phyloP scores from a whole-genome alignment of 2,888 invertebrate genomes.

The Drosophila fulvimacula region DNA sequence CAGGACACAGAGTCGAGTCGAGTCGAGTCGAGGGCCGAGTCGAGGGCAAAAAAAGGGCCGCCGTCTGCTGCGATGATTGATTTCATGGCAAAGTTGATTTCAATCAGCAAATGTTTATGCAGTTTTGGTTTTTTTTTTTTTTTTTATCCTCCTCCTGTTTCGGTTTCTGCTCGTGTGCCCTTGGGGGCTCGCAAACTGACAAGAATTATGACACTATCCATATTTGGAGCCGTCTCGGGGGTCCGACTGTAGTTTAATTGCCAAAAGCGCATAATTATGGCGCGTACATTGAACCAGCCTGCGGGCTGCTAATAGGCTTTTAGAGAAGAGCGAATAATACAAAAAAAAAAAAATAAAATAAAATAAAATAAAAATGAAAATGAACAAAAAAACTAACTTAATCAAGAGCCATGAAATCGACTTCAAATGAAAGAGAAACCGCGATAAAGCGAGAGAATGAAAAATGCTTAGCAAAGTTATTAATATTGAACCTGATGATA shows the following conservation, averaged over 20 bases:
- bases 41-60: slow-evolving; percentile 53
- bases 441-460: slow-evolving; percentile 22
- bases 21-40: slow-evolving; percentile 3
- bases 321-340: slow-evolving; percentile 4
- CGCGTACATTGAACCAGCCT: slow-evolving; percentile 63
- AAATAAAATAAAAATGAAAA: too few species aligned
- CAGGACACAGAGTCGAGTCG: slow-evolving; percentile 20
- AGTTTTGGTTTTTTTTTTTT: slow-evolving; percentile 47
- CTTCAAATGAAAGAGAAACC: slow-evolving; percentile 63
- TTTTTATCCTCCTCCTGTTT: slow-evolving; percentile 12
- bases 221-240: slow-evolving; percentile 62
- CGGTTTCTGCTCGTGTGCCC: slow-evolving; percentile 34
- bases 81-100: slow-evolving; percentile 83
- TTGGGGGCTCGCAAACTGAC: slow-evolving; percentile 76
- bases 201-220: slow-evolving; percentile 77
- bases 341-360: neutral
- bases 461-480: slow-evolving; percentile 72
- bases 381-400: slow-evolving; percentile 53
- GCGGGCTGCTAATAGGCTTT: slow-evolving; percentile 65
- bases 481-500: slow-evolving; percentile 69
- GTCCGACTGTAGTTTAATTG: slow-evolving; percentile 68
- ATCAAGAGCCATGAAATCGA: slow-evolving; percentile 74
- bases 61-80: slow-evolving; percentile 79
- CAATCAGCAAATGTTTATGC: slow-evolving; percentile 82
- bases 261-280: slow-evolving; percentile 75